Evolutionary conservation across 2,113 vertebrate species (phyloP).

Genomic region (Perca fluviatilis): DNA sequence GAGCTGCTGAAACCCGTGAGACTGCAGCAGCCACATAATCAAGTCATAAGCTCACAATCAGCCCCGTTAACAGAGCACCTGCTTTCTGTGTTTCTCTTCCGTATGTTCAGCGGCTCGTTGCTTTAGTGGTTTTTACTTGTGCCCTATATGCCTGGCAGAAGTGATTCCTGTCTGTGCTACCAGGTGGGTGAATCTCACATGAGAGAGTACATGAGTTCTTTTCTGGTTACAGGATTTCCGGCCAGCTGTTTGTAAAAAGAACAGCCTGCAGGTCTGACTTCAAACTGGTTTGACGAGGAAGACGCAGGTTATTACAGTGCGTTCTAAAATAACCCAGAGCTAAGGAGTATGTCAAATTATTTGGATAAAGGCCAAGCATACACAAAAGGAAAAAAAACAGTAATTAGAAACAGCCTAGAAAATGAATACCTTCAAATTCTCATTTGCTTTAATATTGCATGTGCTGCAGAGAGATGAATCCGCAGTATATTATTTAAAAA

Average conservation of each 20-base stretch:
- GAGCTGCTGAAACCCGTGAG: background rate
- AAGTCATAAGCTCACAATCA: background rate
- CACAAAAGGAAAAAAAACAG: background rate
- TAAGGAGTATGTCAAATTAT: background rate
- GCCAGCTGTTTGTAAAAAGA: background rate
- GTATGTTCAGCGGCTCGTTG: background rate
- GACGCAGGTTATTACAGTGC: background rate
- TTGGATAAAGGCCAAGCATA: background rate
- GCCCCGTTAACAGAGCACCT: background rate
- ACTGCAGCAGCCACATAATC: background rate
- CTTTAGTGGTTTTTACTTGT: background rate
- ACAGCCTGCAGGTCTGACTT: too few species aligned
- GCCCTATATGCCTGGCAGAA: accelerated
- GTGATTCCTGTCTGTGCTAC: conserved; percentile 30
- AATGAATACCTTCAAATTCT: background rate
- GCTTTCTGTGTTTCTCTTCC: background rate
- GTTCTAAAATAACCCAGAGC: background rate
- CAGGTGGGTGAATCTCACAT: background rate
- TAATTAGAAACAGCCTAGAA: too few species aligned
- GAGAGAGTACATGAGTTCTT: background rate
- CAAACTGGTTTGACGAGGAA: conserved; percentile 15
- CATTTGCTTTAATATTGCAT: background rate
- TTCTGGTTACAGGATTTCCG: background rate
- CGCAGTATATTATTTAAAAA: background rate
- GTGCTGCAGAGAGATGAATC: background rate